Evolutionary conservation across 2,888 invertebrate genomes (phyloP).

Genomic region (Patella depressa): DNA sequence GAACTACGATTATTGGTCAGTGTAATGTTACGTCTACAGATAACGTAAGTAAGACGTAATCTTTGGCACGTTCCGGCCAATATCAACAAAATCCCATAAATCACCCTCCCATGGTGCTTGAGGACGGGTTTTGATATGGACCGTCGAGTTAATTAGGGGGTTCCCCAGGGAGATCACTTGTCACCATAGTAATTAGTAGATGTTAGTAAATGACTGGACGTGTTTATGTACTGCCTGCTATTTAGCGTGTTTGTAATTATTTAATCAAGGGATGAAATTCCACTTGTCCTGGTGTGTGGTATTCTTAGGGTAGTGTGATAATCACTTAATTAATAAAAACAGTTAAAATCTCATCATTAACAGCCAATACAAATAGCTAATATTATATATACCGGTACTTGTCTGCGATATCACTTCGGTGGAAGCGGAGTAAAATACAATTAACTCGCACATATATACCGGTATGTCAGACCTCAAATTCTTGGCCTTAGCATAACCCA

Average conservation of each 20-base stretch:
- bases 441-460: too few relatives aligned
- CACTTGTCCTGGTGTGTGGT: slow-evolving; percentile 8
- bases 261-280: background rate
- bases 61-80: slow-evolving; percentile 10
- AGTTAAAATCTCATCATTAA: background rate
- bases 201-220: background rate
- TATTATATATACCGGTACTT: too few relatives aligned
- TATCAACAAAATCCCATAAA: slow-evolving; percentile 1
- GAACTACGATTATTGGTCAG: too few relatives aligned
- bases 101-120: background rate
- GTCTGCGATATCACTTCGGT: too few relatives aligned
- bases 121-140: background rate
- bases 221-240: background rate
- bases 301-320: background rate
- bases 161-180: background rate
- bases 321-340: background rate
- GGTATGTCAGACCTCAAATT: too few relatives aligned
- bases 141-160: background rate
- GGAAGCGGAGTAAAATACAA: too few relatives aligned
- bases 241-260: slow-evolving; percentile 1
- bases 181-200: background rate
- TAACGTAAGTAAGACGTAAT: background rate
- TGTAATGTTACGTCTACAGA: too few relatives aligned
- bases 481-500: too few relatives aligned
- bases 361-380: background rate